These are phyloP conservation scores for Nomada fucata DNA, from an alignment of 2,888 invertebrate species.

Conservation along the genomic window DNA sequence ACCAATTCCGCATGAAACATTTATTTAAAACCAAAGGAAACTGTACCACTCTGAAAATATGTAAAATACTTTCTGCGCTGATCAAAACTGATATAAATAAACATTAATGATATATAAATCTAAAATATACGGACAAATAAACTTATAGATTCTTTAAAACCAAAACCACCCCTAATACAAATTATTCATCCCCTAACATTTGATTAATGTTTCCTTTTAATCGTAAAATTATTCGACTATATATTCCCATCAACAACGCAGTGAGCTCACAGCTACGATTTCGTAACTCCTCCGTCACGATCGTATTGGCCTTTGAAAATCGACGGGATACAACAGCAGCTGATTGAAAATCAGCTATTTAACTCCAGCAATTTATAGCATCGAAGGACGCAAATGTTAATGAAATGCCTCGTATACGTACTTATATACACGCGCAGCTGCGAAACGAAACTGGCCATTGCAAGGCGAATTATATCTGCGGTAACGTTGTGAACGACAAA, in stretches of 20 bases:
- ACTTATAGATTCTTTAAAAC: too few species aligned
- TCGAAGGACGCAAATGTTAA: constrained; percentile 23
- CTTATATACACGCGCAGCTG: neutral
- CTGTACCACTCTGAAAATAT: too few species aligned
- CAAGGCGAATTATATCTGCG: constrained; percentile 38
- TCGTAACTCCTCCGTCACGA: neutral
- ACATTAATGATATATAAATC: too few species aligned
- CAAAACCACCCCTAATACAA: too few species aligned
- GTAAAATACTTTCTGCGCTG: too few species aligned
- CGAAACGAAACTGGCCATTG: neutral
- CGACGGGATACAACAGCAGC: neutral
- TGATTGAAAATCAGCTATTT: constrained; percentile 14
- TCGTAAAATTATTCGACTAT: neutral
- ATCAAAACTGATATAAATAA: too few species aligned
- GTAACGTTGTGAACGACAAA: constrained; percentile 40
- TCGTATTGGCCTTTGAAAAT: neutral
- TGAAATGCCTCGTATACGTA: neutral
- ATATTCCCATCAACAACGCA: neutral
- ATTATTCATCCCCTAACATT: too few species aligned
- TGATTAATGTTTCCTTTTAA: neutral
- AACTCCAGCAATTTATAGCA: neutral
- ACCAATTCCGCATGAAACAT: too few species aligned
- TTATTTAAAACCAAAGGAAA: too few species aligned
- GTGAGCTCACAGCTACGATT: neutral
- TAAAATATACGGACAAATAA: too few species aligned